Percentiles rank a stretch among this genome's conserved stretches.
phyloP scores from a whole-genome alignment of 2,113 vertebrate genomes.

The Grammomys surdaster region DNA sequence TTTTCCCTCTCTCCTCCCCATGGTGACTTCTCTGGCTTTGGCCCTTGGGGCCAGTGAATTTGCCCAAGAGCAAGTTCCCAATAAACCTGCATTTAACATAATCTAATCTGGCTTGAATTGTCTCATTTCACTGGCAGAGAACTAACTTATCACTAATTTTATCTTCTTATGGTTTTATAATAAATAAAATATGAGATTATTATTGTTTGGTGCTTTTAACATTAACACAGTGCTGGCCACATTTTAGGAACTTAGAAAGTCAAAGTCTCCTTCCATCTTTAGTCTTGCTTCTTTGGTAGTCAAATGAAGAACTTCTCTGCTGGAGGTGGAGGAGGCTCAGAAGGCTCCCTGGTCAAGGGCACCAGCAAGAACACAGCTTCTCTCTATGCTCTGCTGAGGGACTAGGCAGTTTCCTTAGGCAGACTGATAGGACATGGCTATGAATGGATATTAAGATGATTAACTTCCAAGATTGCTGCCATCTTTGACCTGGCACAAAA shows the following conservation, averaged over 20 bases:
- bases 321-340: not conserved
- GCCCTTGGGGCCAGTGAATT: no score
- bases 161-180: constrained; percentile 1
- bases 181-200: not conserved
- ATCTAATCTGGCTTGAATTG: no score
- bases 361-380: not conserved
- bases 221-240: not conserved
- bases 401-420: not conserved
- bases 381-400: not conserved
- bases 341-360: not conserved
- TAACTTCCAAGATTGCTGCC: not conserved
- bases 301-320: not conserved
- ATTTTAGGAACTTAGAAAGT: not conserved
- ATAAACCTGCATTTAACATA: no score
- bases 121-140: no score
- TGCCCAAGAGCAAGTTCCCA: no score
- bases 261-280: not conserved
- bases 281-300: not conserved
- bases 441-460: not conserved
- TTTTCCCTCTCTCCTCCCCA: no score
- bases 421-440: not conserved
- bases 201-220: not conserved
- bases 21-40: no score
- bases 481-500: not conserved
- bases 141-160: not conserved